phyloP scores from a whole-genome alignment of 2,113 vertebrate genomes.

The Piaya cayana region DNA sequence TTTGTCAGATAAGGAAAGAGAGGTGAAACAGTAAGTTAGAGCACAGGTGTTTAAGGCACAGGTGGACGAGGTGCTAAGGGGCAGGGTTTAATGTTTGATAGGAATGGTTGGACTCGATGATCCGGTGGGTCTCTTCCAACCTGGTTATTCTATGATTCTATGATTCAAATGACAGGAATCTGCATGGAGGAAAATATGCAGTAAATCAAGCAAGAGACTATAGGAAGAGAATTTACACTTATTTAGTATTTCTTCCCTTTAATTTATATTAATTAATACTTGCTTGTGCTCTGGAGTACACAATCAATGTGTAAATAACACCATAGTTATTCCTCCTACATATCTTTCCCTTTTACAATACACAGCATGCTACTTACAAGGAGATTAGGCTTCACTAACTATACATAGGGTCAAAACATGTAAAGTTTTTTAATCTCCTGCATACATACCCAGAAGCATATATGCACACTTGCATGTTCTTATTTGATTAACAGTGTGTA shows the following conservation, averaged over 20 bases:
- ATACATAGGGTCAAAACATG: background rate
- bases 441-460: background rate
- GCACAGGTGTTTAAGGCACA: no score
- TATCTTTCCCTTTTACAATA: background rate
- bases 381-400: background rate
- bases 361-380: background rate
- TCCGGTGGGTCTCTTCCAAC: no score
- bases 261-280: background rate
- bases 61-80: no score
- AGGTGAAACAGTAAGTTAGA: background rate
- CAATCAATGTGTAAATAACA: background rate
- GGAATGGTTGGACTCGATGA: no score
- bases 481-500: background rate
- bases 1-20: background rate
- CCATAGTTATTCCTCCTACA: background rate
- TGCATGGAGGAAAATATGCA: background rate
- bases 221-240: background rate
- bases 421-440: background rate
- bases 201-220: background rate
- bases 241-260: background rate
- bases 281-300: background rate
- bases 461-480: background rate
- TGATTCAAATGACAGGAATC: background rate
- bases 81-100: no score
- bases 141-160: no score